Evolutionary conservation across 2,888 invertebrate genomes (phyloP).

Genomic region (Nymphalis polychloros): DNA sequence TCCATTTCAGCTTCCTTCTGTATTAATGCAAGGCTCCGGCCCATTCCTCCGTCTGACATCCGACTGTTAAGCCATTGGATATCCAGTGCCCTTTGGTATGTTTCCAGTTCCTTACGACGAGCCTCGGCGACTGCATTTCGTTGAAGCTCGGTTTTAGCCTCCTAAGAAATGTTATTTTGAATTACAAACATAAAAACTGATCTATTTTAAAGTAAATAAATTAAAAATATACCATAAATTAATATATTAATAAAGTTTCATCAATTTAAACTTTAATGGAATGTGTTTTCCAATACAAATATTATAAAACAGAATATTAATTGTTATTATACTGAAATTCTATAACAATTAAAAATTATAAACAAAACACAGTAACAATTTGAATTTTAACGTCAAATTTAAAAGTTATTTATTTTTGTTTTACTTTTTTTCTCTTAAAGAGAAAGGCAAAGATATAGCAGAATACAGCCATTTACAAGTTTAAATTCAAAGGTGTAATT

Average conservation of each 20-base stretch:
- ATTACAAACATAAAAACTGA: not conserved
- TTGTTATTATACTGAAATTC: no score
- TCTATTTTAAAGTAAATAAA: not conserved
- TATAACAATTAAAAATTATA: not conserved
- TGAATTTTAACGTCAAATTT: not conserved
- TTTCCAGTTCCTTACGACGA: conserved; percentile 58
- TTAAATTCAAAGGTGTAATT: not conserved
- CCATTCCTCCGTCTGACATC: conserved; percentile 73
- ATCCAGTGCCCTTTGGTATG: conserved; percentile 63
- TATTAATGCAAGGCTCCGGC: conserved; percentile 66
- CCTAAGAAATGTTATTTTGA: conserved; percentile 45
- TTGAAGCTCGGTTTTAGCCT: conserved; percentile 64
- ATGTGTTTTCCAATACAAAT: no score
- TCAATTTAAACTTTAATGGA: not conserved
- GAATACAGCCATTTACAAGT: no score
- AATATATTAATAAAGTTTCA: not conserved
- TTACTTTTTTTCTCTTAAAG: not conserved
- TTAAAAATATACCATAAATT: not conserved
- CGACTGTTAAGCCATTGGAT: conserved; percentile 72
- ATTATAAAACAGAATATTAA: no score
- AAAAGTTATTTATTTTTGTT: not conserved
- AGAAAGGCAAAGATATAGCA: not conserved
- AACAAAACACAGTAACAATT: conserved; percentile 21
- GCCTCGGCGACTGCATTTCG: conserved; percentile 55
- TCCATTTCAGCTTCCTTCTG: conserved; percentile 70